Percentiles rank a stretch among this genome's conserved stretches.
phyloP scores from a whole-genome alignment of 2,888 invertebrate genomes.

The Arenicola marina region DNA sequence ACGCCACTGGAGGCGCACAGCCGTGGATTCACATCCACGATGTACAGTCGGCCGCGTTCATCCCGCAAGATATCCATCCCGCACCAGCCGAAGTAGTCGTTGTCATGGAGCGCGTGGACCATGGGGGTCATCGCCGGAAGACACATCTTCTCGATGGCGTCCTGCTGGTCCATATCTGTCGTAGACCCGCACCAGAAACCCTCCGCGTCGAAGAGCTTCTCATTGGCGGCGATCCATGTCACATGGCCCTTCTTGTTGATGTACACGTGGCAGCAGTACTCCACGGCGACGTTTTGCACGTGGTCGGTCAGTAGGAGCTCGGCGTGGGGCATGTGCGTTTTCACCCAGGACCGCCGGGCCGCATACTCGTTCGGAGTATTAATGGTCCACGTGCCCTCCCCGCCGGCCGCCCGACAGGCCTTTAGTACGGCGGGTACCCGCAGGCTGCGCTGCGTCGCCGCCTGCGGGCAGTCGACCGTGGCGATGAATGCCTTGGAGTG shows the following conservation, averaged over 20 bases:
- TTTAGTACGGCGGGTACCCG: no score
- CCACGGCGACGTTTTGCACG: slow-evolving; percentile 5
- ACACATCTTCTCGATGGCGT: background rate
- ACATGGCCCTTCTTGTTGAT: background rate
- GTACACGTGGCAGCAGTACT: slow-evolving; percentile 14
- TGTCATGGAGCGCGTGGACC: slow-evolving; percentile 8
- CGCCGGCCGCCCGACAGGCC: slow-evolving; percentile 9
- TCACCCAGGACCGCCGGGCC: background rate
- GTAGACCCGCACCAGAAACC: slow-evolving; percentile 4
- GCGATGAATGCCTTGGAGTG: no score
- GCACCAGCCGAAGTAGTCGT: slow-evolving; percentile 10
- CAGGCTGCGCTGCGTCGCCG: no score
- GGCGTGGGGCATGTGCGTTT: slow-evolving; percentile 9
- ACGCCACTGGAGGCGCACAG: slow-evolving; percentile 9
- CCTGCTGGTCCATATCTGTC: slow-evolving; percentile 2
- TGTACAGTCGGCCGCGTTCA: slow-evolving; percentile 5
- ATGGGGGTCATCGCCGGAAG: background rate
- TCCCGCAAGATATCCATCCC: slow-evolving; percentile 9
- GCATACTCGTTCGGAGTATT: background rate
- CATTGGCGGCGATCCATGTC: slow-evolving; percentile 10
- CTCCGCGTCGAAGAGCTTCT: slow-evolving; percentile 9
- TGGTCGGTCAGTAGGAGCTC: slow-evolving; percentile 1
- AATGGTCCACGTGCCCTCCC: slow-evolving; percentile 13
- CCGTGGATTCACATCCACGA: slow-evolving; percentile 10
- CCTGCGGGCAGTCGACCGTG: no score